Conservation (phyloP, 2,888 invertebrate species). For the Cryptus armator region DNA sequence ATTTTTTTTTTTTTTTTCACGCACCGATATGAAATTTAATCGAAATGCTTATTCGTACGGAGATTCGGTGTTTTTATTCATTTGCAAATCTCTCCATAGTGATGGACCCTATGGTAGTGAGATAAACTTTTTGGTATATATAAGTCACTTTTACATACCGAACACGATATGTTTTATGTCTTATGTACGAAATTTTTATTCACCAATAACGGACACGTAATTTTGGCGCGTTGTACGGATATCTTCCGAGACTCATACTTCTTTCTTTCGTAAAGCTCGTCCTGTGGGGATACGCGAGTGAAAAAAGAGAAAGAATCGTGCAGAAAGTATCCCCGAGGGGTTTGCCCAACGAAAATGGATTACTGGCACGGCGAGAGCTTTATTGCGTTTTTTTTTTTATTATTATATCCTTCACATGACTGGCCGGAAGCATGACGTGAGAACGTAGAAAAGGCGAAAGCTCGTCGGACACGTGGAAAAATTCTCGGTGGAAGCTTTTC, state of each 20-base stretch:
- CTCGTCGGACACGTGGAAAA: constrained; percentile 18
- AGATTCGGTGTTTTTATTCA: too few relatives aligned
- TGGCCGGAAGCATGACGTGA: constrained; percentile 1
- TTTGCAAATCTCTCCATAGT: too few relatives aligned
- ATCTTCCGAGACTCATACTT: not conserved
- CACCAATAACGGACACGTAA: not conserved
- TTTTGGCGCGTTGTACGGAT: constrained; percentile 3
- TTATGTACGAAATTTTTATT: not conserved
- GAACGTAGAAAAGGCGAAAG: not conserved
- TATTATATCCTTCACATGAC: constrained; percentile 9
- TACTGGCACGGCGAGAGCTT: constrained; percentile 28
- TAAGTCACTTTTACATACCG: too few relatives aligned
- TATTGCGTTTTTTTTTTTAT: constrained; percentile 32
- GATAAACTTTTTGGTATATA: too few relatives aligned
- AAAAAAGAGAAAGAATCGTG: constrained; percentile 21
- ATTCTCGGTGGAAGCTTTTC: constrained; percentile 37
- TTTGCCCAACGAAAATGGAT: constrained; percentile 48
- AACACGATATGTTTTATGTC: not conserved
- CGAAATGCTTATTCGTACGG: too few relatives aligned
- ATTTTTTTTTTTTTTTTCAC: too few relatives aligned
- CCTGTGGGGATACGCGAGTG: constrained; percentile 18
- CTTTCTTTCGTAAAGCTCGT: not conserved
- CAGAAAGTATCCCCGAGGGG: constrained; percentile 8
- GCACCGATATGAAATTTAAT: too few relatives aligned
- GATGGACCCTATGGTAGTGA: too few relatives aligned